phyloP scores from a whole-genome alignment of 2,888 invertebrate species.

The Baronia brevicornis region DNA sequence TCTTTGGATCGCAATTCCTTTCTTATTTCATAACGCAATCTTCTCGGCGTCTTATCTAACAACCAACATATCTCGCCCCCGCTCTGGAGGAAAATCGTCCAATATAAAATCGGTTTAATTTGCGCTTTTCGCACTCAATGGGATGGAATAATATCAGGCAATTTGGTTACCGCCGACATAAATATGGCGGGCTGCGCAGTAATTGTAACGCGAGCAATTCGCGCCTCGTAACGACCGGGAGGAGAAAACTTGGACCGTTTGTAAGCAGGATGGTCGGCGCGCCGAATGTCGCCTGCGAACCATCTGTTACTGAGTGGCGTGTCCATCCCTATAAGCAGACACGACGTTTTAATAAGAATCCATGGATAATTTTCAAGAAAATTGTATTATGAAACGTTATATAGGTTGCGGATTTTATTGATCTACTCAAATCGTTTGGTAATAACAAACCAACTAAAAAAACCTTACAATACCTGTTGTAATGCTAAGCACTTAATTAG shows the following conservation, averaged over 20 bases:
- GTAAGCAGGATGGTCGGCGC: slow-evolving; percentile 42
- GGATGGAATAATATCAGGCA: slow-evolving; percentile 76
- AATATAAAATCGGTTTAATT: slow-evolving; percentile 77
- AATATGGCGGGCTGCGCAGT: slow-evolving; percentile 72
- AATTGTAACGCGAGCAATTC: slow-evolving; percentile 74
- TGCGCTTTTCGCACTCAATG: slow-evolving; percentile 77
- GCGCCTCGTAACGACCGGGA: slow-evolving; percentile 71
- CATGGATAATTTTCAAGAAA: too few relatives aligned
- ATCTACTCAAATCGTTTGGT: too few relatives aligned
- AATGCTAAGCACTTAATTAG: too few relatives aligned
- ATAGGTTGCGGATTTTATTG: too few relatives aligned
- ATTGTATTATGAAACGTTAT: too few relatives aligned
- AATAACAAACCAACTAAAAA: too few relatives aligned
- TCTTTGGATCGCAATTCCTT: slow-evolving; percentile 68
- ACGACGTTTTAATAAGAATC: too few relatives aligned
- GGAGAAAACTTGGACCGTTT: slow-evolving; percentile 71
- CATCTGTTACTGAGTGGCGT: slow-evolving; percentile 9
- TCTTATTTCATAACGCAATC: slow-evolving; percentile 76
- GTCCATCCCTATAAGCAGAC: slow-evolving; percentile 14
- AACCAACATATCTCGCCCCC: slow-evolving; percentile 71
- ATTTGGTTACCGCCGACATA: slow-evolving; percentile 75
- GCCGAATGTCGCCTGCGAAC: slow-evolving; percentile 14
- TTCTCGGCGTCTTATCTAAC: slow-evolving; percentile 69
- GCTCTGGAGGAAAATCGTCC: slow-evolving; percentile 71
- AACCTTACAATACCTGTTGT: too few relatives aligned